phyloP scores from a whole-genome alignment of 2,888 invertebrate species.

The Nomada fucata region DNA sequence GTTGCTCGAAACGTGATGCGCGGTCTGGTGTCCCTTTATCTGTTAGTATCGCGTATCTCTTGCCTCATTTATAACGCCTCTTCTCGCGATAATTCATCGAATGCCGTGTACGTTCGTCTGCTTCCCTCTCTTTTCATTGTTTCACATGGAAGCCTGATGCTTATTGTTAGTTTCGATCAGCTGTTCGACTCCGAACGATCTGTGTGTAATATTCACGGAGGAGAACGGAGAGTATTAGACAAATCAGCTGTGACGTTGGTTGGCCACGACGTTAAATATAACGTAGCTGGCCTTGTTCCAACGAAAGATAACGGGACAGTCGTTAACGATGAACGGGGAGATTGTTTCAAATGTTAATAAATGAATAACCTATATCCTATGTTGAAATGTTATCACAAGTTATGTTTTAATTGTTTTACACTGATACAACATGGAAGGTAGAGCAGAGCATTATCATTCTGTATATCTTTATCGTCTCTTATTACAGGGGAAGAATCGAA shows the following conservation, averaged over 20 bases:
- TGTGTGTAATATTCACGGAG: conserved; percentile 1
- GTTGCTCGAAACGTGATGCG: conserved; percentile 40
- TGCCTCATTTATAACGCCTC: conserved; percentile 22
- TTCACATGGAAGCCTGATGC: conserved; percentile 9
- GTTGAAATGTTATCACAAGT: conserved; percentile 32
- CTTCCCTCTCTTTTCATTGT: conserved; percentile 29
- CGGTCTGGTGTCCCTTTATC: conserved; percentile 39
- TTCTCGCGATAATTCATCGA: neutral
- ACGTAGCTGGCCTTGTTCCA: neutral
- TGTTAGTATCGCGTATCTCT: conserved; percentile 34
- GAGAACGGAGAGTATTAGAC: too few relatives aligned
- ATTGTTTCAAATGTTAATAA: conserved; percentile 15
- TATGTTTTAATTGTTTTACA: conserved; percentile 11
- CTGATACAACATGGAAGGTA: neutral
- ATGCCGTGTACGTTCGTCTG: conserved; percentile 12
- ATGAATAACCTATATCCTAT: conserved; percentile 9
- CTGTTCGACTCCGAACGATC: conserved; percentile 23
- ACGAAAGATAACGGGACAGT: neutral
- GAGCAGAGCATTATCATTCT: neutral
- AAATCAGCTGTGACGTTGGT: conserved; percentile 27
- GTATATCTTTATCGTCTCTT: conserved; percentile 40
- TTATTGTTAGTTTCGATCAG: conserved; percentile 22
- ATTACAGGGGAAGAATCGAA: conserved; percentile 79
- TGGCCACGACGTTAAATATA: too few relatives aligned
- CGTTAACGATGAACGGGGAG: conserved; percentile 17